Conservation (phyloP, 1,140 invertebrate genomes). For the Bombus consobrinus region DNA sequence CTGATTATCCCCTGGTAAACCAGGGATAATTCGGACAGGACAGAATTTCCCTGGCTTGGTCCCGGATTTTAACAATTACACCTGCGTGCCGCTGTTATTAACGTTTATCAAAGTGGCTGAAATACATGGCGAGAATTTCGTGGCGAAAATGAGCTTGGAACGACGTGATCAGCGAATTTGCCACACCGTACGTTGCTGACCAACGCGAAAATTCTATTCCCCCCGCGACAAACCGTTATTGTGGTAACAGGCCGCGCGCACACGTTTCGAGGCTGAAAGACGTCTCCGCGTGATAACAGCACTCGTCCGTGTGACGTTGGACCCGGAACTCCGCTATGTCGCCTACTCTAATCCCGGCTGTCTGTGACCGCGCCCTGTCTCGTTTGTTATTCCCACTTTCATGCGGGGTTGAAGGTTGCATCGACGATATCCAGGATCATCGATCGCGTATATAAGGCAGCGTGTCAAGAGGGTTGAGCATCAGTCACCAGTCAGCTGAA, state of each 20-base stretch:
- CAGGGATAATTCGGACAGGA: too few species aligned
- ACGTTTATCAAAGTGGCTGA: constrained; percentile 3
- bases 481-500: constrained; percentile 51
- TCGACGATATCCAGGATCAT: constrained; percentile 5
- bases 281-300: constrained; percentile 34
- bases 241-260: background rate
- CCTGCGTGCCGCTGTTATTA: background rate
- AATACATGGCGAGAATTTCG: background rate
- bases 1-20: background rate
- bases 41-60: background rate
- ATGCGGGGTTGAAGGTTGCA: constrained; percentile 50
- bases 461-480: constrained; percentile 21
- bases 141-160: background rate
- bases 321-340: constrained; percentile 31
- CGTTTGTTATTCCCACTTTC: constrained; percentile 42
- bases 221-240: constrained; percentile 15
- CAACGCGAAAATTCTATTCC: constrained; percentile 21
- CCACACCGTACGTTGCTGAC: constrained; percentile 2
- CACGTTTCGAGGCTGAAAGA: constrained; percentile 4
- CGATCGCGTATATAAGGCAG: constrained; percentile 42
- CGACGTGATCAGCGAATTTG: background rate
- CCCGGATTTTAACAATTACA: background rate
- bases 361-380: constrained; percentile 36
- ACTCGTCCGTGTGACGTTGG: constrained; percentile 25
- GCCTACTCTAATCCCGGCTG: constrained; percentile 24